Conservation (phyloP, 2,888 invertebrate genomes). For the Saturnia pavonia region DNA sequence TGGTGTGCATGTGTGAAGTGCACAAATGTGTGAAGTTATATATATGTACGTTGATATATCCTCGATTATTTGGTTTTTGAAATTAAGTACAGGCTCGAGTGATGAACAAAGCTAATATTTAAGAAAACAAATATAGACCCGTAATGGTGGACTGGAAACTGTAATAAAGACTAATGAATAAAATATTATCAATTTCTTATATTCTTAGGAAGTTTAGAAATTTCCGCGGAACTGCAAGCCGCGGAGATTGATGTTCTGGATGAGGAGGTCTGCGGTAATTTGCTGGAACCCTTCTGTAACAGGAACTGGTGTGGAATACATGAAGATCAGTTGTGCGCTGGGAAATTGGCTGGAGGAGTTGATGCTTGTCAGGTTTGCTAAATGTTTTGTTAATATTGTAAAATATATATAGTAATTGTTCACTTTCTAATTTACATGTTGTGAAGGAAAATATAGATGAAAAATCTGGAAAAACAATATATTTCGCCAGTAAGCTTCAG, state of each 20-base stretch:
- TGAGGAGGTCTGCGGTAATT: constrained; percentile 40
- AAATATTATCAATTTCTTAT: background rate
- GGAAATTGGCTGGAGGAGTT: constrained; percentile 58
- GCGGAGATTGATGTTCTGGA: constrained; percentile 53
- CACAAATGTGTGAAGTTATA: no score
- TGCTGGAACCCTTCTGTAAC: constrained; percentile 43
- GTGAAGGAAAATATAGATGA: no score
- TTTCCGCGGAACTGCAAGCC: constrained; percentile 52
- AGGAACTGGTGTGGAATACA: constrained; percentile 56
- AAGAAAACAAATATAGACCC: no score
- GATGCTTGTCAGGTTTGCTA: constrained; percentile 62
- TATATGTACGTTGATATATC: no score
- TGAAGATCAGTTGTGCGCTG: constrained; percentile 61
- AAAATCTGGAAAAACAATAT: no score
- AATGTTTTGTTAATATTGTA: background rate
- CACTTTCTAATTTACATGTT: background rate
- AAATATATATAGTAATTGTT: background rate
- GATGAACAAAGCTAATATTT: no score
- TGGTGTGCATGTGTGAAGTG: no score
- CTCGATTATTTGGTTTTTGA: no score
- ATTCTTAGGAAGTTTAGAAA: constrained; percentile 37
- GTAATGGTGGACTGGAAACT: no score
- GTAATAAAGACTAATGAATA: background rate
- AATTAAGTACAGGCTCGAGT: no score
- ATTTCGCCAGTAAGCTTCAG: no score